Evolutionary conservation across 2,888 invertebrate genomes (phyloP), one percentile per base, ranked within the genome.

Genomic region (Toxonevra muliebris): DNA sequence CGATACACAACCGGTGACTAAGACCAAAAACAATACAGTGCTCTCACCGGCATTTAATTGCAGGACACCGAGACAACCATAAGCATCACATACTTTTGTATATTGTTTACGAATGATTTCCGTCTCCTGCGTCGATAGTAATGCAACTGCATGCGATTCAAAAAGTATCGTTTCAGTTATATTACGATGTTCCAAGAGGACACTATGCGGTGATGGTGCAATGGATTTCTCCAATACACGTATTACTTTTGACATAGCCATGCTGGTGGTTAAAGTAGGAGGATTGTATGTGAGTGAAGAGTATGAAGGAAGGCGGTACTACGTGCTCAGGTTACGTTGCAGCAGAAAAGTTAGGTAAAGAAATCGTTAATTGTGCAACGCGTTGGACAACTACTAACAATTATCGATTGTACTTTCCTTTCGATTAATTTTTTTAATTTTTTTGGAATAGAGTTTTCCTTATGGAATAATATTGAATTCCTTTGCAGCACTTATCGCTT

Each of bases 161-260:
- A 97, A 96, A 70, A 97, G 88, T 63, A 97, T 88, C 45, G 95
- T 93, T 73, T 93, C 92, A 79, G 93, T 92, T 86, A 92, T 92
- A 84, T 92, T 92, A 81, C 95, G 90, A 81, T 95, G 94, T 84
- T 97, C 96, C 77, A 97, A 86, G 74, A 97, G 88, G 71, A 97
- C 90, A 84, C 96, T 96, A 83, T 96, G 96, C 12, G 96, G 95
- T 82, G 90, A 92, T 63, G 94, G 93, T 48, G 93, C 92, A 76
- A 92, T 91, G 70, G 93, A 90, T 86, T 96, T 96, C 86, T 96
- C 95, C 79, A 94, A 90, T 76, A 97, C 92, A 77, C 95, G 91
- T 87, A 95, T 96, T 73, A 93, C 92, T 87, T 96, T 96, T 79
- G 95, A 95, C 92, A 97, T 94, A 81, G 96, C 95, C 97, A 97